Conservation (phyloP, 2,113 vertebrate genomes). For the Triplophysa rosa region DNA sequence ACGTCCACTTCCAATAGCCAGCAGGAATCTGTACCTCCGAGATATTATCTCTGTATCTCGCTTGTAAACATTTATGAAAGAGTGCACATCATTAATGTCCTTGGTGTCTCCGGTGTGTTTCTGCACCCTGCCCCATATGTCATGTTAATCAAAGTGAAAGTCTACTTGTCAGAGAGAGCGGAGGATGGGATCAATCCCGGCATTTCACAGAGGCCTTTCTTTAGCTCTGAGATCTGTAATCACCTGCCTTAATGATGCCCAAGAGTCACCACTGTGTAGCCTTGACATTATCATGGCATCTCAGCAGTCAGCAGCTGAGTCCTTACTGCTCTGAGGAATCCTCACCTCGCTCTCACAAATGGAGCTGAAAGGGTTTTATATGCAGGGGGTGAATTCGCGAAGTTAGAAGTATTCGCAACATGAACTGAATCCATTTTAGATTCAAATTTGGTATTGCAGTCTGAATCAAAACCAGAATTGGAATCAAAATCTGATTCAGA, state of each 20-base stretch:
- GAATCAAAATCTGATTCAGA: background rate
- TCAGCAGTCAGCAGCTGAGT: slow-evolving; percentile 15
- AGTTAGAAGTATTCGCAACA: background rate
- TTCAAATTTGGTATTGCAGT: background rate
- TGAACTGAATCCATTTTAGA: background rate
- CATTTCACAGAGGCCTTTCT: slow-evolving; percentile 36
- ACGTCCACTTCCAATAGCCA: background rate
- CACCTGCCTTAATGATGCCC: slow-evolving; percentile 42
- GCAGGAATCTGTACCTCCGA: background rate
- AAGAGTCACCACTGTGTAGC: slow-evolving; percentile 32
- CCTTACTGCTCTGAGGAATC: slow-evolving; percentile 22
- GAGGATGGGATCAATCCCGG: slow-evolving; percentile 23
- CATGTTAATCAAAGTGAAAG: slow-evolving; percentile 33
- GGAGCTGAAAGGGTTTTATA: background rate
- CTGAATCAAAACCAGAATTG: background rate
- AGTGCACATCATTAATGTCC: slow-evolving; percentile 21
- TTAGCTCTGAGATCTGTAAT: slow-evolving; percentile 40
- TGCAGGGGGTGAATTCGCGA: background rate
- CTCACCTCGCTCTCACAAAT: background rate
- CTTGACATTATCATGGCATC: slow-evolving; percentile 18
- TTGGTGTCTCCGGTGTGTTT: slow-evolving; percentile 21
- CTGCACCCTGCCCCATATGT: slow-evolving; percentile 23
- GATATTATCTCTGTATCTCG: slow-evolving; percentile 27
- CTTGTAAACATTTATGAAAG: slow-evolving; percentile 36
- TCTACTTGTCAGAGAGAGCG: background rate